These are phyloP conservation scores for Bettongia penicillata DNA, from an alignment of 2,113 vertebrate genomes.

Conservation along the genomic window DNA sequence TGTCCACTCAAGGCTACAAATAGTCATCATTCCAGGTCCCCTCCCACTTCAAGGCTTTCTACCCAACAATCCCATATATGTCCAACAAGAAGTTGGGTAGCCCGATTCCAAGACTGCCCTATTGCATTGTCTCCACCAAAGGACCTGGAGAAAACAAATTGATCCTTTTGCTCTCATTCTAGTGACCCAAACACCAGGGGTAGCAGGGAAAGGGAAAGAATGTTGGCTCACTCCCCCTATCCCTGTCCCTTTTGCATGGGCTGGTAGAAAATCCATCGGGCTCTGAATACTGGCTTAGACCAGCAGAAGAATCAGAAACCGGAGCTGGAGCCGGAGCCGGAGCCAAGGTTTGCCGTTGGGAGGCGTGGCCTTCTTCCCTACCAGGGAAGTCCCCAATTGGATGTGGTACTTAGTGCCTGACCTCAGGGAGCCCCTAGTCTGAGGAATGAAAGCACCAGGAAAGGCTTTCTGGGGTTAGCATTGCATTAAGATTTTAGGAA, in stretches of 20 bases:
- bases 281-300: slow-evolving; percentile 89
- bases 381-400: neutral
- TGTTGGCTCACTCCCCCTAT: accelerated
- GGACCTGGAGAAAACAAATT: neutral
- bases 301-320: slow-evolving; percentile 77
- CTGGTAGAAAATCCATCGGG: slow-evolving; percentile 93
- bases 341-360: neutral
- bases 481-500: neutral
- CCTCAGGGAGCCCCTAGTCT: neutral
- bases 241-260: neutral
- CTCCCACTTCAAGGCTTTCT: neutral
- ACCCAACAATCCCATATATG: no score
- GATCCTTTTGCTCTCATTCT: neutral
- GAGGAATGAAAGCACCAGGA: neutral
- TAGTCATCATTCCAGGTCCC: no score
- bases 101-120: neutral
- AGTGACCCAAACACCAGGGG: accelerated
- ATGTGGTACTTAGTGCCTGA: neutral
- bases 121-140: no score
- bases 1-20: no score
- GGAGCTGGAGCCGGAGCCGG: slow-evolving; percentile 49
- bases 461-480: neutral
- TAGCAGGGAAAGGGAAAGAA: accelerated
- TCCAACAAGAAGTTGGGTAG: neutral
- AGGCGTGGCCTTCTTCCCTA: neutral